Conservation (phyloP, 2,113 vertebrate species). For the Hyaena hyaena region DNA sequence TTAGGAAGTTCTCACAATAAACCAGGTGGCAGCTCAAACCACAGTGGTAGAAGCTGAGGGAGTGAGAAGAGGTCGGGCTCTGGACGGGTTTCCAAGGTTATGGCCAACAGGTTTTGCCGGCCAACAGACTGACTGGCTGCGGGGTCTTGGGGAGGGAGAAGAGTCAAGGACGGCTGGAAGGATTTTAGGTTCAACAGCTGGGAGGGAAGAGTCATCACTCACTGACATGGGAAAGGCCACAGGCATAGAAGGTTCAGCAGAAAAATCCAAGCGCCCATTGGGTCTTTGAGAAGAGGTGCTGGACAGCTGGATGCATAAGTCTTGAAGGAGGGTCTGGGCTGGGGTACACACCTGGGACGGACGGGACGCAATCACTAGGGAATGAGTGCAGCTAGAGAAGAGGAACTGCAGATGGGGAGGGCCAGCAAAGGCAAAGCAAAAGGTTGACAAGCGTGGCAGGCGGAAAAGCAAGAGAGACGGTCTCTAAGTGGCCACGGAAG, state of each 20-base stretch:
- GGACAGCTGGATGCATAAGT: neutral
- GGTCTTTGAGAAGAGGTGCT: neutral
- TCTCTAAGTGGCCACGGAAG: neutral
- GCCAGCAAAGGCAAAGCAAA: neutral
- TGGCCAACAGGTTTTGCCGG: neutral
- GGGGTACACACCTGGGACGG: neutral
- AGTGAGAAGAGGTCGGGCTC: neutral
- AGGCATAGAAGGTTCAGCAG: neutral
- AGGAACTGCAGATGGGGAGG: neutral
- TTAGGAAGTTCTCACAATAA: neutral
- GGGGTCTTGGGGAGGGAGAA: neutral
- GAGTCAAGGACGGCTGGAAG: neutral
- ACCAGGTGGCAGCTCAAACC: neutral
- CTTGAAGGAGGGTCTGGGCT: neutral
- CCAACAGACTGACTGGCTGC: neutral
- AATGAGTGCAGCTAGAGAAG: neutral
- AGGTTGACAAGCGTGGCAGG: neutral
- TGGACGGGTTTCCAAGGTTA: neutral
- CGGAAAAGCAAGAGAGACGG: neutral
- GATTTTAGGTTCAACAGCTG: neutral
- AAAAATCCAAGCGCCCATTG: neutral
- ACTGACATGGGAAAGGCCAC: neutral
- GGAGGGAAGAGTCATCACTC: neutral
- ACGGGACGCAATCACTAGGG: neutral
- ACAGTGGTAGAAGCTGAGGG: fast-evolving